Evolutionary conservation across 1,140 invertebrate species (phyloP).

Genomic region (Drosophila prosaltans): DNA sequence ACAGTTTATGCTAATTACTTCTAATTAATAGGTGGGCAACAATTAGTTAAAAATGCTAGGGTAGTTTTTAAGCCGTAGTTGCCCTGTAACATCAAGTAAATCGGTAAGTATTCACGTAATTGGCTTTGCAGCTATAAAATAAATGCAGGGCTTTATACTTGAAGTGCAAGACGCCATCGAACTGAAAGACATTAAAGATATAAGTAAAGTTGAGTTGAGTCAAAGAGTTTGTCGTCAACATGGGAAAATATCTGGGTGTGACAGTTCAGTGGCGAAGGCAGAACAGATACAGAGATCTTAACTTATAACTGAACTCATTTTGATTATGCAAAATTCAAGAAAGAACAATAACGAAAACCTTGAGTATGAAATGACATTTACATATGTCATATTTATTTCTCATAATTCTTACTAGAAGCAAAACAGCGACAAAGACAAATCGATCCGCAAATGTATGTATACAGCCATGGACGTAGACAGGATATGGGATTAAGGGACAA

Average conservation of each 20-base stretch:
- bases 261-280: not conserved
- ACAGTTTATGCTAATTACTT: slow-evolving; percentile 54
- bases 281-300: slow-evolving; percentile 18
- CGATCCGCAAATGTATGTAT: not conserved
- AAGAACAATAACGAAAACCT: slow-evolving; percentile 12
- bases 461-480: not conserved
- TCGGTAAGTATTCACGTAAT: not conserved
- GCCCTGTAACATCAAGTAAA: not conserved
- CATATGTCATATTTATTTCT: slow-evolving; percentile 14
- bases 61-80: slow-evolving; percentile 17
- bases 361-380: slow-evolving; percentile 5
- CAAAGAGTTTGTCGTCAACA: slow-evolving; percentile 15
- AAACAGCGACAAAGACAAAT: slow-evolving; percentile 9
- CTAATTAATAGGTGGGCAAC: slow-evolving; percentile 52
- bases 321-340: slow-evolving; percentile 23
- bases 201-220: not conserved
- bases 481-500: not conserved
- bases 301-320: slow-evolving; percentile 34
- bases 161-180: slow-evolving; percentile 17
- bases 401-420: slow-evolving; percentile 10
- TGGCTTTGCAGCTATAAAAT: slow-evolving; percentile 9
- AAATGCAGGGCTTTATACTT: slow-evolving; percentile 32
- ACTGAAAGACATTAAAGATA: not conserved
- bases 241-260: slow-evolving; percentile 42
- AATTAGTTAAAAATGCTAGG: slow-evolving; percentile 47